A percentile compares a stretch with the other conserved stretches of the same genome.
These are phyloP conservation scores for Herpetotheres cachinnans DNA, from an alignment of 2,113 vertebrate genomes.

Conservation along the genomic window DNA sequence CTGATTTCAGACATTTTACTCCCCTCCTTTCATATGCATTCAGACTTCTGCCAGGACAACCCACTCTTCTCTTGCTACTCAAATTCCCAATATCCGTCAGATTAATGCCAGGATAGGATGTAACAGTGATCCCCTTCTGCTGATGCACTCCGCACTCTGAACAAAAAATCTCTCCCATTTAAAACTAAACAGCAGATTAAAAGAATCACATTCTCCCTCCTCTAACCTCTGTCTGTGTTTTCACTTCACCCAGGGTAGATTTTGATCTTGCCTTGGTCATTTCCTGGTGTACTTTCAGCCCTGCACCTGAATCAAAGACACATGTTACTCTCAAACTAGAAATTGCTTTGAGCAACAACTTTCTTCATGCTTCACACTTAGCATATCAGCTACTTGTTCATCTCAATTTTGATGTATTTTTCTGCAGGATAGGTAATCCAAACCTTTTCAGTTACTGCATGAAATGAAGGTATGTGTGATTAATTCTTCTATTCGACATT, in stretches of 20 bases:
- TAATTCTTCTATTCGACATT: background rate
- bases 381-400: background rate
- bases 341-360: background rate
- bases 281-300: constrained; percentile 5
- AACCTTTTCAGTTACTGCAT: background rate
- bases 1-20: background rate
- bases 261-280: constrained; percentile 28
- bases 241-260: background rate
- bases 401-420: background rate
- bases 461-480: background rate
- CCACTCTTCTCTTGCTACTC: background rate
- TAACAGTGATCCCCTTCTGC: background rate
- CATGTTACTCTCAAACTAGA: background rate
- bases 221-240: constrained; percentile 3
- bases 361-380: background rate
- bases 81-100: background rate
- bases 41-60: background rate
- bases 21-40: background rate
- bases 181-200: background rate
- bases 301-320: constrained; percentile 25
- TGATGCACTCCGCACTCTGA: background rate
- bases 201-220: background rate
- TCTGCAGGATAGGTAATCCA: background rate
- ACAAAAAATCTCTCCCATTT: background rate
- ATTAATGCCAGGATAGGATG: background rate